phyloP scores from a whole-genome alignment of 1,140 invertebrate species.

The Cyclargus thomasi region DNA sequence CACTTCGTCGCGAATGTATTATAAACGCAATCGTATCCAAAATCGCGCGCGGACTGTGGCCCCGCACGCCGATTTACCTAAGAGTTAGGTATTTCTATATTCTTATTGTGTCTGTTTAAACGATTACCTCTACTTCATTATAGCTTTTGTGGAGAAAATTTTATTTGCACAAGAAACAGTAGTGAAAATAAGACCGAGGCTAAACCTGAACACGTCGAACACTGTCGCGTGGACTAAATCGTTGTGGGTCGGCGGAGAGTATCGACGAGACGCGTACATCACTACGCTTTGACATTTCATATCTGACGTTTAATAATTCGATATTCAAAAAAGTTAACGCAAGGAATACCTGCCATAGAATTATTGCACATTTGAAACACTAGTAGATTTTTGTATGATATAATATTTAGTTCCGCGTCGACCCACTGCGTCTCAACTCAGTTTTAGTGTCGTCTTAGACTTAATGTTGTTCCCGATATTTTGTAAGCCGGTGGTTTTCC shows the following conservation, averaged over 20 bases:
- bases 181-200: slow-evolving; percentile 56
- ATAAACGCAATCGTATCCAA: slow-evolving; percentile 22
- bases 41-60: slow-evolving; percentile 21
- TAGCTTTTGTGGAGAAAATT: slow-evolving; percentile 69
- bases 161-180: slow-evolving; percentile 71
- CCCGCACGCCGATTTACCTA: slow-evolving; percentile 34
- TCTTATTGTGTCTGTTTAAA: slow-evolving; percentile 71
- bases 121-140: slow-evolving; percentile 68
- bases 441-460: slow-evolving; percentile 64
- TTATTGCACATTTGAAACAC: slow-evolving; percentile 7
- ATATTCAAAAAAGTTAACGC: not conserved
- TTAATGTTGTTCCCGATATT: slow-evolving; percentile 72
- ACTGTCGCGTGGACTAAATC: not conserved
- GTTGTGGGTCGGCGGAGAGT: not conserved
- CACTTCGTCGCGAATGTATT: slow-evolving; percentile 22
- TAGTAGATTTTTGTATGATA: not conserved
- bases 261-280: not conserved
- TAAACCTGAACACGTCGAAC: slow-evolving; percentile 44
- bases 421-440: slow-evolving; percentile 33
- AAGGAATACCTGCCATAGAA: not conserved
- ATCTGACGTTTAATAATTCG: not conserved
- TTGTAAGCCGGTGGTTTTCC: slow-evolving; percentile 57
- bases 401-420: slow-evolving; percentile 15
- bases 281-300: not conserved
- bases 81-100: slow-evolving; percentile 69